These are phyloP conservation scores for Gallinago paraguaiae DNA, from an alignment of 2,113 vertebrate genomes.

Conservation along the genomic window DNA sequence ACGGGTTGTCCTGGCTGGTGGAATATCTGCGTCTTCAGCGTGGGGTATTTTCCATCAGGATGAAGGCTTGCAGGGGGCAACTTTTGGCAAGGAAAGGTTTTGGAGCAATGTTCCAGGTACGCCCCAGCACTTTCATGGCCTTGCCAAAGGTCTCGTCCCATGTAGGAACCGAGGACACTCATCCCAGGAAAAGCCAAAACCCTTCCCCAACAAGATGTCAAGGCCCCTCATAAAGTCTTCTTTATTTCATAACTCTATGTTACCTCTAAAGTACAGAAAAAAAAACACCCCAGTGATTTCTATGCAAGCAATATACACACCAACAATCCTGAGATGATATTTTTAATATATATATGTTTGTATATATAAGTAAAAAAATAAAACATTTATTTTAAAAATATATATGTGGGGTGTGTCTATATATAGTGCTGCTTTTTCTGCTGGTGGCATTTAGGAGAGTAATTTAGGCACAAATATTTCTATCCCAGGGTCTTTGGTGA, in stretches of 20 bases:
- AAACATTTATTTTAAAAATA: neutral
- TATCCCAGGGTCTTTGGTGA: neutral
- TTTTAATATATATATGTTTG: neutral
- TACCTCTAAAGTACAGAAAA: neutral
- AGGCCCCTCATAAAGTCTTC: neutral
- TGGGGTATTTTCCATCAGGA: neutral
- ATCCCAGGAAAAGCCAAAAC: neutral
- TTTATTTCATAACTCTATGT: neutral
- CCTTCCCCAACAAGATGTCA: neutral
- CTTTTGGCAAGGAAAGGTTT: neutral
- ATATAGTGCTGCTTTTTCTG: neutral
- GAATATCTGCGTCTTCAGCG: neutral
- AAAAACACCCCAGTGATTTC: neutral
- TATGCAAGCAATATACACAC: neutral
- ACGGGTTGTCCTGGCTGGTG: rapidly evolving
- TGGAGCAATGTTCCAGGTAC: rapidly evolving
- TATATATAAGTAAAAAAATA: neutral
- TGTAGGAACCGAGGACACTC: neutral
- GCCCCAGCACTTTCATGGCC: neutral
- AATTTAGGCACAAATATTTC: neutral
- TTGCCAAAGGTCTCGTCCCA: neutral
- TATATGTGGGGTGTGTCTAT: rapidly evolving
- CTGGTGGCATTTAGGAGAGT: neutral
- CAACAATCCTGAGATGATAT: neutral
- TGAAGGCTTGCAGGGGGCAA: neutral